Conservation (phyloP, 2,113 vertebrate genomes). For the Bufo gargarizans region DNA sequence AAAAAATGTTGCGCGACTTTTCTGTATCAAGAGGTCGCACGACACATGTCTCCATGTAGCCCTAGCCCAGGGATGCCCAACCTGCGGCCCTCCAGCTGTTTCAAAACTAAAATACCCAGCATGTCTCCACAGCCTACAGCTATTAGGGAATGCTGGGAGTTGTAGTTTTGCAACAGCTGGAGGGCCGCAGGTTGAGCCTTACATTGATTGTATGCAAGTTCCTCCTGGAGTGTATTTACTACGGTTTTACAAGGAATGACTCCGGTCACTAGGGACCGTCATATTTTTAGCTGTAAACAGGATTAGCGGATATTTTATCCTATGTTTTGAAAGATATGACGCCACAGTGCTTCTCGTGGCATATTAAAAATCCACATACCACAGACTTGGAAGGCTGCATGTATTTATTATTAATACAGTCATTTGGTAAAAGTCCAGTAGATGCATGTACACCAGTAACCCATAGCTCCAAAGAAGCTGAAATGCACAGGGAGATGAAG, state of each 20-base stretch:
- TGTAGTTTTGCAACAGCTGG: no score
- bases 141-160: no score
- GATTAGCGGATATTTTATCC: background rate
- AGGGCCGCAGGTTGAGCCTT: background rate
- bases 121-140: no score
- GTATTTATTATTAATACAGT: slow-evolving; percentile 22
- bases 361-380: slow-evolving; percentile 11
- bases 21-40: no score
- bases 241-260: background rate
- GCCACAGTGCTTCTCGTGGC: background rate
- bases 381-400: background rate
- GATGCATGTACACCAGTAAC: background rate
- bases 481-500: background rate
- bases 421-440: slow-evolving; percentile 12
- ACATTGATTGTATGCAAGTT: background rate
- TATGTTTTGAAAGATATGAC: background rate
- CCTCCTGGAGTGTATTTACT: background rate
- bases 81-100: no score
- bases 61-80: no score
- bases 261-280: background rate
- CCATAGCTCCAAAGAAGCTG: background rate
- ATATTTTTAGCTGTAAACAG: background rate
- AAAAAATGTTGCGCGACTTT: no score
- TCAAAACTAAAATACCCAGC: no score
- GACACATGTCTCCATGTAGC: no score